Evolutionary conservation across 2,113 vertebrate genomes (phyloP), one percentile per base, ranked within the genome.

Genomic region (Bos indicus): DNA sequence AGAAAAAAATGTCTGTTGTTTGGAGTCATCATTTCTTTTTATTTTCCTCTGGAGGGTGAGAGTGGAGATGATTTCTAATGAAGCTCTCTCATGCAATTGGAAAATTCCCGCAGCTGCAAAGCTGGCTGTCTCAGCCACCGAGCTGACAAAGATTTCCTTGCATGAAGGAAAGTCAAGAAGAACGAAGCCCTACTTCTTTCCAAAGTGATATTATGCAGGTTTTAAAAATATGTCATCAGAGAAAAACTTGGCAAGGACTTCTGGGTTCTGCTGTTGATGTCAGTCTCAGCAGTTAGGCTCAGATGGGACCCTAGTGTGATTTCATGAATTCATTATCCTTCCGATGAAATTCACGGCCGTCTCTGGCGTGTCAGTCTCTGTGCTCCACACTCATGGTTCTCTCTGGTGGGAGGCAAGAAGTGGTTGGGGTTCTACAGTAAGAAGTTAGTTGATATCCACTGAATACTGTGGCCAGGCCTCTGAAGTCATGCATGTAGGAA

Each of bases 101-200:
- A 96, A 95, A 95, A 94, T 97, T 60, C 56, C 85, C 80, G 62
- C 36, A 64, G 83, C 52, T 43, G 15, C 64, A 91, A 60, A 21
- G 13, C 88, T 62, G 54, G 25, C 46, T 74, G 14, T 62, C 9
- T 87, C 28, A 54, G 84, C 71, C 33, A 67, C 43, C 33, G 3
- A 80, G 21, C 85, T 88, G 52, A 80, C 71, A 86, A 94, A 94
- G 26, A 1, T 60, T 97, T 92, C 62, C 36, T 62, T 17, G 43
- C 60, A 43, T 23, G 36, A 36, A 88, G 28, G 40, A 74, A 80
- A 57, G 60, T 74, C 23, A 82, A 88, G 80, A 90, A 95, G 52
- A 95, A 88, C 28, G 46, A 93, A 93, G n/a, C 48, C 6, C 28
- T 52, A 23, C 48, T 94, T 90, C 48, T 88, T 90, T 92, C 40